Evolutionary conservation across 2,888 invertebrate genomes (phyloP), one percentile per base, ranked within the genome.

Genomic region (Caradrina kadenii): DNA sequence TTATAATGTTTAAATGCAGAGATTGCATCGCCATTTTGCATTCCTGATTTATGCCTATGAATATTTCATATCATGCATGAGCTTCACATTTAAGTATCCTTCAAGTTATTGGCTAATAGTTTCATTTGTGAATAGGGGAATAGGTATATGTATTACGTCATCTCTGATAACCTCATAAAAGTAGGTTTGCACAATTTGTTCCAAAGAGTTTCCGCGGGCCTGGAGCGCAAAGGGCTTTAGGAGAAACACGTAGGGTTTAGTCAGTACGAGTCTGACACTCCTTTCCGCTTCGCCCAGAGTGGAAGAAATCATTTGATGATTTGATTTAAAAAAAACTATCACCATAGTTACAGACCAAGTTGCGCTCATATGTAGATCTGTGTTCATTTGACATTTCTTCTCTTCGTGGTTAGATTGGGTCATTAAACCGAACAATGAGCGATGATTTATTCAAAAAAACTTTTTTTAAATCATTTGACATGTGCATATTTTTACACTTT

Each of bases 51-150:
- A n/a, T n/a, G n/a, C n/a, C 21, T 52, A 54, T 54, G 59, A 66
- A 58, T 63, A 63, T 63, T 59, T 55, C 3, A 63, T 58, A 26
- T 73, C 13, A 49, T 67, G n/a, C 31, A n/a, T 54, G 67, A 45
- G 72, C 67, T 76, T 78, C 67, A 79, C 71, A 77, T 75, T 75
- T 71, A 21, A 2, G 22, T 39, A 48, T 17, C 65, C 63, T 73
- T 79, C 53, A 54, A 22, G 17, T 58, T n/a, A 58, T 73, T 78
- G 26, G 48, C 21, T 49, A 66, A 45, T 21, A 26, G 26, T 48
- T 5, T 31, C 8, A 55, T 53, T 39, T 54, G 11, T 54, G 17
- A 19, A 64, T 62, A 65, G 48, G 13, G 2, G 35, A 13, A 13
- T 39, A 39, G 39, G 39, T 39, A 13, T 11, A n/a, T n/a, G n/a